phyloP scores from a whole-genome alignment of 2,797 vertebrate genomes.

The Coendou prehensilis region DNA sequence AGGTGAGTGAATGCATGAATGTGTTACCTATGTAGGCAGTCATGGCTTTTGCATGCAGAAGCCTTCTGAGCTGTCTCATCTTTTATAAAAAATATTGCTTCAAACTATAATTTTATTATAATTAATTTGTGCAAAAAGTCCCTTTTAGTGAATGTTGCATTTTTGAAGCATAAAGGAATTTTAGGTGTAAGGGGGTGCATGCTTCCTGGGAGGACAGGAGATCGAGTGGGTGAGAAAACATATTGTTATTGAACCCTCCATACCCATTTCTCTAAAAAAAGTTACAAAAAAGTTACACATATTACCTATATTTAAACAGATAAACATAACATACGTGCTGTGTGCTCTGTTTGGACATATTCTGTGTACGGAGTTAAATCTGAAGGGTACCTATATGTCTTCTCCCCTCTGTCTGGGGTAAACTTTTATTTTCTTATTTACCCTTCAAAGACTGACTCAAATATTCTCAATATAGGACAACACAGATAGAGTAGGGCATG shows the following conservation, averaged over 20 bases:
- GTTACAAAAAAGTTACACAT: not conserved
- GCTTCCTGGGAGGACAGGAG: not conserved
- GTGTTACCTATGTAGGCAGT: not conserved
- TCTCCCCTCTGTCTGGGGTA: not conserved
- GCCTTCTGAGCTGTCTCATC: not conserved
- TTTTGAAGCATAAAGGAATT: constrained; percentile 28
- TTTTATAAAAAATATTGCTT: not conserved
- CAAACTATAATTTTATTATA: constrained; percentile 16
- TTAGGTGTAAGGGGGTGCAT: not conserved
- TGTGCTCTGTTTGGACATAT: not conserved
- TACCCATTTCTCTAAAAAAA: not conserved
- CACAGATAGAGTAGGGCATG: not conserved
- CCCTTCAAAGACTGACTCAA: not conserved
- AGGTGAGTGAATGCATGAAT: not conserved
- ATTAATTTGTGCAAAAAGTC: constrained; percentile 15
- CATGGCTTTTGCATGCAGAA: not conserved
- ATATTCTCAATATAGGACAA: not conserved
- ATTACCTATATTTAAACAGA: not conserved
- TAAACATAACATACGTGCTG: not conserved
- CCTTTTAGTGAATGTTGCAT: not conserved
- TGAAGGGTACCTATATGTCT: not conserved
- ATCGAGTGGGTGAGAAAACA: not conserved
- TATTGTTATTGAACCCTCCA: not conserved
- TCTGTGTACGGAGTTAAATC: not conserved
- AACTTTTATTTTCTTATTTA: not conserved